Evolutionary conservation across 2,888 invertebrate species (phyloP).

Genomic region (Autographa pulchrina): DNA sequence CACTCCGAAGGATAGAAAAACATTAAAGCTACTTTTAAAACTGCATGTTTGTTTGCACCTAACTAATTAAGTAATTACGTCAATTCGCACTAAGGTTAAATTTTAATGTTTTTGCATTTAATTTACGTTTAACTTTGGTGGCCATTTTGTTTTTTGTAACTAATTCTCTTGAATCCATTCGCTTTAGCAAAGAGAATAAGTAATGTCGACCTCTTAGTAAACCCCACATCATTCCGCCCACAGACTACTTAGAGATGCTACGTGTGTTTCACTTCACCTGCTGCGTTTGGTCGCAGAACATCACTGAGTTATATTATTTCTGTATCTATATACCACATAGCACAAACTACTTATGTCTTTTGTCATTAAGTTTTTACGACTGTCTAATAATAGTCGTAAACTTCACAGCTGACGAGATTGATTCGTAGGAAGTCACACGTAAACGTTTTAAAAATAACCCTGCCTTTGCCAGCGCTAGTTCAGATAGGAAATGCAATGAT

Average conservation of each 20-base stretch:
- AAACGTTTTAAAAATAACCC: neutral
- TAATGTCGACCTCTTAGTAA: neutral
- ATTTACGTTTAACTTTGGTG: too few species aligned
- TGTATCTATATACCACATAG: neutral
- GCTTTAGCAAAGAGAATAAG: neutral
- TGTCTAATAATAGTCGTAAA: slow-evolving; percentile 1
- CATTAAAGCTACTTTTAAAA: neutral
- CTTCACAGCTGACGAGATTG: neutral
- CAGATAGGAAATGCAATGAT: neutral
- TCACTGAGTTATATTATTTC: neutral
- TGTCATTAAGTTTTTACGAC: neutral
- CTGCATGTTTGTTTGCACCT: neutral
- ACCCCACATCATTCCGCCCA: neutral
- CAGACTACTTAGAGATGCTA: neutral
- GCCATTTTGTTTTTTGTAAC: too few species aligned
- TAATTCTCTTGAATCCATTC: too few species aligned
- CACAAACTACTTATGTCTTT: neutral
- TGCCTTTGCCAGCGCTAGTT: neutral
- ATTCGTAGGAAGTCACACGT: neutral
- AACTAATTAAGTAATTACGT: too few species aligned
- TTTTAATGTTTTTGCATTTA: too few species aligned
- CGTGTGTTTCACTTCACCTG: neutral
- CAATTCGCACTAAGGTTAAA: too few species aligned
- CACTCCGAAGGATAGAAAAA: neutral
- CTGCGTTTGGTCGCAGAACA: neutral